These are phyloP conservation scores for Clarias pachynema DNA, from an alignment of 2,797 vertebrate genomes.

Conservation along the genomic window DNA sequence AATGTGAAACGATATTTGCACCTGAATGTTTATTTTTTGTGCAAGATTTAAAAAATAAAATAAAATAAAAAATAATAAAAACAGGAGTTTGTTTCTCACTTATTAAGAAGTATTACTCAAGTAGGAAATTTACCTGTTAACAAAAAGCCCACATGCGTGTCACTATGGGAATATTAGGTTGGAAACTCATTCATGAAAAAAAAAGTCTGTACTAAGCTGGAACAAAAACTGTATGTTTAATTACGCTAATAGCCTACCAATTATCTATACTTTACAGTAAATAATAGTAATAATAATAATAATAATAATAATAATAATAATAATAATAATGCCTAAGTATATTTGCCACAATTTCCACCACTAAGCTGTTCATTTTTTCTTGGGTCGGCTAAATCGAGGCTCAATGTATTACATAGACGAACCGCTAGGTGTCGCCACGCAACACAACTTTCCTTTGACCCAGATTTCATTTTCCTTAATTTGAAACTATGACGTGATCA, in stretches of 20 bases:
- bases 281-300: conserved; percentile 10
- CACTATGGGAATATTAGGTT: neutral
- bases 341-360: neutral
- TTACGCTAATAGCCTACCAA: neutral
- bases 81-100: no score
- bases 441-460: conserved; percentile 26
- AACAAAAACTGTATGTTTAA: neutral
- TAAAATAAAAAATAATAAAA: no score
- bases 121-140: neutral
- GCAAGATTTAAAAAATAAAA: neutral
- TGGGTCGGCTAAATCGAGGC: neutral
- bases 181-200: neutral
- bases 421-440: conserved; percentile 69
- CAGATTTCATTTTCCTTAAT: conserved; percentile 32
- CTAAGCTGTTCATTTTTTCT: neutral
- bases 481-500: neutral
- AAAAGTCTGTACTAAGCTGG: neutral
- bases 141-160: neutral
- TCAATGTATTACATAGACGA: neutral
- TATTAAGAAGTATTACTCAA: neutral
- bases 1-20: neutral
- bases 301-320: conserved; percentile 12
- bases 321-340: neutral
- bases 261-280: neutral
- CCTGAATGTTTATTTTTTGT: neutral